Evolutionary conservation across 2,113 vertebrate species (phyloP).

Genomic region (Calidris pygmaea): DNA sequence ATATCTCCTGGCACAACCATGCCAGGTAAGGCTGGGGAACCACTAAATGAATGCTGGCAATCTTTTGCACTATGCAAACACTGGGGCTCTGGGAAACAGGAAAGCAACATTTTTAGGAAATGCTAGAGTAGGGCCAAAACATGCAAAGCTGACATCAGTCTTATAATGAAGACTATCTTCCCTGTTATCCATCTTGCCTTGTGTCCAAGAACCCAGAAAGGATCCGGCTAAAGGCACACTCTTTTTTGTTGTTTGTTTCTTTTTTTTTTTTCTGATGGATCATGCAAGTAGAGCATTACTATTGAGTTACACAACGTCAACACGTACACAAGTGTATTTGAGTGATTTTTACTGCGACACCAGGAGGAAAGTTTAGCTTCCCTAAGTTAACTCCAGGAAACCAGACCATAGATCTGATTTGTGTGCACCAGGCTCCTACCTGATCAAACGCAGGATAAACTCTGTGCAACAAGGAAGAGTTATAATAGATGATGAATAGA

Average conservation of each 20-base stretch:
- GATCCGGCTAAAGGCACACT: background rate
- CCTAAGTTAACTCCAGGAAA: background rate
- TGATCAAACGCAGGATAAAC: background rate
- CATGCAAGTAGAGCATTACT: background rate
- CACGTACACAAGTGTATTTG: rapidly evolving
- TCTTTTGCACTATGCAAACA: background rate
- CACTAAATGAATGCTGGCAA: background rate
- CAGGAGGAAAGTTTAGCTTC: background rate
- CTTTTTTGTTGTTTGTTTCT: background rate
- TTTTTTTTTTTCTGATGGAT: background rate
- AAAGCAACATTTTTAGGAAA: background rate
- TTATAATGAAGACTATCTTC: background rate
- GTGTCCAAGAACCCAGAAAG: background rate
- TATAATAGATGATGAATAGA: slow-evolving; percentile 31
- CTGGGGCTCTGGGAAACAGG: background rate
- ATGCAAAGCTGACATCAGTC: background rate
- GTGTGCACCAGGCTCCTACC: background rate
- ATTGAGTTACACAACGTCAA: background rate
- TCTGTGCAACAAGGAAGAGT: background rate
- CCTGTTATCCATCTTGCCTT: background rate
- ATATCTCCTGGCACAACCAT: background rate
- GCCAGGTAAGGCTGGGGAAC: background rate
- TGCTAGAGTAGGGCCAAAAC: background rate
- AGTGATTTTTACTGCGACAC: background rate
- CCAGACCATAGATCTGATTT: background rate